Base-by-base conservation (phyloP, 2,888 invertebrate species). In the Macaria notata region DNA sequence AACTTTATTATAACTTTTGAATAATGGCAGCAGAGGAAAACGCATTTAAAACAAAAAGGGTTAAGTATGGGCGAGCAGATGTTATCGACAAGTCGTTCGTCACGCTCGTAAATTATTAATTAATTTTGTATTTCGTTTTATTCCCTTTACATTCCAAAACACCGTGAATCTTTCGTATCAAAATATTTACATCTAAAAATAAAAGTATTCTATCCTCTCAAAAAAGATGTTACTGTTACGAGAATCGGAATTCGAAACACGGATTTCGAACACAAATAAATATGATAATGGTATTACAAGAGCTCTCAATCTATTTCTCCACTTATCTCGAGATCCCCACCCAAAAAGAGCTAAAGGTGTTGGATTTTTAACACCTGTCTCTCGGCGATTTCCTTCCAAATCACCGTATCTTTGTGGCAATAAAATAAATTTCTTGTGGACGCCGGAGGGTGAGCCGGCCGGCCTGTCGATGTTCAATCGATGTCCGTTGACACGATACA, bases 71-170 rank as follows among this genome's bases (percentile, higher is more conserved):
- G 64, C 75, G 78, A 79, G 83, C 85, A 87, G 91, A 91, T 91
- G 86, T 78, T 89, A 91, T 91, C 91, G 86, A 83, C 83, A 84
- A 81, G 78, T 81, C 84, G 83, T 89, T 84, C 90, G 91, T 89
- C 88, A 90, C 88, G 91, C 86, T 87, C 87, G 83, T 90, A 90
- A 90, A 89, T 89, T 88, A 89, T 88, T 87, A n/a, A n/a, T 90
- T 90, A 90, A 90, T 90, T 90, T 88, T 83, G 80, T 69, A 73
- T 81, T 81, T 87, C 81, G 81, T 83, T 79, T 77, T 79, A 74
- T 77, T 78, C 68, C 65, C 71, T 74, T 76, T 60, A 79, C 76
- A 86, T 87, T 84, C 85, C 79, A 68, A 83, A 83, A 82, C 76
- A 76, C 71, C 67, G 70, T 67, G 75, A 78, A 80, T 81, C 79